These are phyloP conservation scores for Channallabes apus DNA, from an alignment of 2,797 vertebrate genomes.

Conservation along the genomic window DNA sequence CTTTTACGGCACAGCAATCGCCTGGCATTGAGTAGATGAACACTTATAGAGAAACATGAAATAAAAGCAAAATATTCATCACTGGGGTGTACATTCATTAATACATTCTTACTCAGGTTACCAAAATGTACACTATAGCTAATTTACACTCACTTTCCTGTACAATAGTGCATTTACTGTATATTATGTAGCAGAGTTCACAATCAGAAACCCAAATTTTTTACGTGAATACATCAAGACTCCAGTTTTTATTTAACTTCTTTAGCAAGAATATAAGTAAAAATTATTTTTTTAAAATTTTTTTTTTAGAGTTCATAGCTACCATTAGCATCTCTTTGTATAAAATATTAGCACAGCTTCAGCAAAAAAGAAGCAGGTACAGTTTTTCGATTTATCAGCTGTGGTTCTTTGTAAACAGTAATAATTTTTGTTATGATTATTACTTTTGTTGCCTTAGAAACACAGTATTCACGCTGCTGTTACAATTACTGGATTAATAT, in stretches of 20 bases:
- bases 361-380: background rate
- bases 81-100: too few relatives aligned
- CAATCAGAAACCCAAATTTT: background rate
- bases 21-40: conserved; percentile 99
- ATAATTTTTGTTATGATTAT: background rate
- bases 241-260: background rate
- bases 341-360: background rate
- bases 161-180: background rate
- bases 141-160: background rate
- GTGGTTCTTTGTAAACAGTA: background rate
- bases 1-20: conserved; percentile 96
- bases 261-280: background rate
- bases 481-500: background rate
- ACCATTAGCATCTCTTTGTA: background rate
- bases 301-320: background rate
- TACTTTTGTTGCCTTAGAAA: background rate
- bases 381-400: background rate
- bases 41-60: conserved; percentile 69
- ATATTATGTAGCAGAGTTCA: background rate
- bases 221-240: background rate
- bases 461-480: background rate
- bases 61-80: background rate
- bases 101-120: background rate
- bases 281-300: background rate
- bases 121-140: background rate